Percentiles rank a stretch among this genome's conserved stretches.
Evolutionary conservation across 2,797 vertebrate species (phyloP).

Genomic region (Mormyrus proboscirostris): DNA sequence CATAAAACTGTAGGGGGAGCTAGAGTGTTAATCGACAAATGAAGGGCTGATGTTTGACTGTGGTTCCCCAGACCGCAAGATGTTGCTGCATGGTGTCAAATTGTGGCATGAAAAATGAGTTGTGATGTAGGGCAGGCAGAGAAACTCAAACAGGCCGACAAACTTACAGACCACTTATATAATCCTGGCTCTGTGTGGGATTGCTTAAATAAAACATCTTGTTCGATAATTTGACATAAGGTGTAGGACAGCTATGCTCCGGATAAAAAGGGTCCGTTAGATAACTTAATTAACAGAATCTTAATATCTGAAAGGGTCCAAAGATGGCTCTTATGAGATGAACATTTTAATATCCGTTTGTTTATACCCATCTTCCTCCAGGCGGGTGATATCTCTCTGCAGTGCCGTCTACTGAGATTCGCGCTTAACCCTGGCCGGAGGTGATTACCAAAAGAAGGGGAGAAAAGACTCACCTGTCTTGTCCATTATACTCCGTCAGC

Average conservation of each 20-base stretch:
- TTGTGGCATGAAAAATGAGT: not conserved
- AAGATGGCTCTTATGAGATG: not conserved
- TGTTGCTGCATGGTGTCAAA: not conserved
- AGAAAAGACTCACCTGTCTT: not conserved
- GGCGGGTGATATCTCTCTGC: not conserved
- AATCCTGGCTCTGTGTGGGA: not conserved
- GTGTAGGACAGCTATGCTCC: not conserved
- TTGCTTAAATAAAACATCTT: not conserved
- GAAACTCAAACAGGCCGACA: not conserved
- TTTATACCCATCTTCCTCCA: not conserved
- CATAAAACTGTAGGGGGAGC: not conserved
- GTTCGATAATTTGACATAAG: not conserved
- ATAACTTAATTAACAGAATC: not conserved
- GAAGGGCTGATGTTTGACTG: not conserved
- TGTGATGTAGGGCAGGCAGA: not conserved
- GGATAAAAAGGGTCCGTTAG: not conserved
- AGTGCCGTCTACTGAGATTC: not conserved
- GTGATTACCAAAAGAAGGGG: not conserved
- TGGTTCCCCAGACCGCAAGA: not conserved
- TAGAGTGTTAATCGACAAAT: not conserved
- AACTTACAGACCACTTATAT: not conserved
- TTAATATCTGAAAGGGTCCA: not conserved
- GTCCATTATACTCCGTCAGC: not conserved
- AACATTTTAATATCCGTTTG: not conserved
- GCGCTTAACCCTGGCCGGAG: not conserved